Percentiles rank a stretch among this genome's conserved stretches.
phyloP scores from a whole-genome alignment of 2,797 vertebrate genomes.

The Leptoclinus maculatus region DNA sequence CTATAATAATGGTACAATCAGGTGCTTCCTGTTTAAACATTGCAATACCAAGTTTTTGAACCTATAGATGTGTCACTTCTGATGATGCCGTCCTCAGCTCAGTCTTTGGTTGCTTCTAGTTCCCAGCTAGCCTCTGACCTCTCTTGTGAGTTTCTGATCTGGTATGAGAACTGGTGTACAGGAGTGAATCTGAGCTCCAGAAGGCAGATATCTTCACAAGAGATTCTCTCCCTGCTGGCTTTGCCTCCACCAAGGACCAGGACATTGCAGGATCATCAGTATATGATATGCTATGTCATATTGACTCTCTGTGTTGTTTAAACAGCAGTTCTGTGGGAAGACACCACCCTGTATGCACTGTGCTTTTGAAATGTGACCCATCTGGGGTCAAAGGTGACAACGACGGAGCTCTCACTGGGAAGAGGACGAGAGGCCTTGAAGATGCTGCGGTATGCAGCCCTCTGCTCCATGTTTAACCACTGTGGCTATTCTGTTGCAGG shows the following conservation, averaged over 20 bases:
- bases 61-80: conserved; percentile 7
- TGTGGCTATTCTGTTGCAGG: conserved; percentile 82
- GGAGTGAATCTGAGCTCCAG: conserved; percentile 53
- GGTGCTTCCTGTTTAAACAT: not conserved
- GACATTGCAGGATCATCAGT: conserved; percentile 78
- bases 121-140: conserved; percentile 23
- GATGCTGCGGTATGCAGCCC: not conserved
- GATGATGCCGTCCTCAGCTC: conserved; percentile 24
- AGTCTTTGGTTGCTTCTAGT: conserved; percentile 40
- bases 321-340: conserved; percentile 50
- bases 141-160: conserved; percentile 51
- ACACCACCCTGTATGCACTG: conserved; percentile 17
- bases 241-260: conserved; percentile 48
- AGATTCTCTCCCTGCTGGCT: conserved; percentile 45
- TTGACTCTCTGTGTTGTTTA: conserved; percentile 55
- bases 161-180: conserved; percentile 26
- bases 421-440: conserved; percentile 17
- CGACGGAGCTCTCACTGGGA: conserved; percentile 41
- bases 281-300: conserved; percentile 71
- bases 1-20: not conserved
- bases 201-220: conserved; percentile 57
- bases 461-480: conserved; percentile 24
- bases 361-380: conserved; percentile 61
- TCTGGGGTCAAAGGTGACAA: conserved; percentile 61
- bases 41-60: not conserved